Evolutionary conservation across 2,888 invertebrate genomes (phyloP).

Genomic region (Ametastegia equiseti): DNA sequence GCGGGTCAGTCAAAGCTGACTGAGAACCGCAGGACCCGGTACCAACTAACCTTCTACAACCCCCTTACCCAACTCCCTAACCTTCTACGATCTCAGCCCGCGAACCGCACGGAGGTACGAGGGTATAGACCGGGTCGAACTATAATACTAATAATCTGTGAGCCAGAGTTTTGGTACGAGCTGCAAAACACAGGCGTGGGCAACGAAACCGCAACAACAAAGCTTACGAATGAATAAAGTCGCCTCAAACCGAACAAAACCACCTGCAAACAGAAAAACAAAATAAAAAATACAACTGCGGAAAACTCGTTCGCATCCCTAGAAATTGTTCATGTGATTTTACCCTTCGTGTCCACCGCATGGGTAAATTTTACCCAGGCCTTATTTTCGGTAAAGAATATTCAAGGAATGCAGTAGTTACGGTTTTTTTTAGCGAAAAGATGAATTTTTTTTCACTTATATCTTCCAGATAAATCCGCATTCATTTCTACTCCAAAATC

Average conservation of each 20-base stretch:
- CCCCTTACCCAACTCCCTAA: not conserved
- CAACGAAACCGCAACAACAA: slow-evolving; percentile 2
- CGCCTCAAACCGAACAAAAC: not conserved
- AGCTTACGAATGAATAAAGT: not conserved
- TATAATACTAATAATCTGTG: slow-evolving; percentile 36
- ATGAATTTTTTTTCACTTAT: no score
- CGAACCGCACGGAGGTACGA: slow-evolving; percentile 21
- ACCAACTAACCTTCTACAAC: slow-evolving; percentile 27
- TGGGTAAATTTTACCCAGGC: no score
- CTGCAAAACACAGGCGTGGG: not conserved
- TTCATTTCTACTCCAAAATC: no score
- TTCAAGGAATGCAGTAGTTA: no score
- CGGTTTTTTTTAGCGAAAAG: no score
- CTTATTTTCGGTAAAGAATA: no score
- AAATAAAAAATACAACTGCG: no score
- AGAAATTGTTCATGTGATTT: no score
- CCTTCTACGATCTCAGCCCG: not conserved
- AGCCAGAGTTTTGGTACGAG: not conserved
- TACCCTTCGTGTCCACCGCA: no score
- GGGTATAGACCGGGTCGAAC: slow-evolving; percentile 36
- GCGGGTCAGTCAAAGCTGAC: slow-evolving; percentile 55
- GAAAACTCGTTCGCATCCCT: no score
- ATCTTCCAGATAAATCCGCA: no score
- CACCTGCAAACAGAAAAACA: not conserved
- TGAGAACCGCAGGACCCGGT: slow-evolving; percentile 47